These are phyloP conservation scores for Carassius auratus DNA, from an alignment of 2,113 vertebrate genomes.

Conservation along the genomic window DNA sequence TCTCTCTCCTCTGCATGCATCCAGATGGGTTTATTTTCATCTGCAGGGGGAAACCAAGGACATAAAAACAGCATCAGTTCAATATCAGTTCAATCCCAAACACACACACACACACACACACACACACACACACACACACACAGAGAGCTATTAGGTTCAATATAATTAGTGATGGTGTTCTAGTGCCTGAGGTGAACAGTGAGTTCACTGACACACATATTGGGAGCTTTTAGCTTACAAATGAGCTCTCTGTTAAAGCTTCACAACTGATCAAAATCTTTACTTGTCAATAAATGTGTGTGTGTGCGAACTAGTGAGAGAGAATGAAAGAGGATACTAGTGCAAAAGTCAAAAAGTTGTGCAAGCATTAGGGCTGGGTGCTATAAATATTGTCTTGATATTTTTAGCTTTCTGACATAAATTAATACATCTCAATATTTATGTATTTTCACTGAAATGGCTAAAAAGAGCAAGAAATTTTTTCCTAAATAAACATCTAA, in stretches of 20 bases:
- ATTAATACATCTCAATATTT: not conserved
- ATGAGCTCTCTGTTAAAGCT: not conserved
- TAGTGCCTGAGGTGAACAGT: not conserved
- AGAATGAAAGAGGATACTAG: not conserved
- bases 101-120: not conserved
- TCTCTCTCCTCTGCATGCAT: constrained; percentile 99
- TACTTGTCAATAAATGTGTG: not conserved
- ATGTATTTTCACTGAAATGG: no score
- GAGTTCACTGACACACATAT: not conserved
- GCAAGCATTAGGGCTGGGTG: not conserved
- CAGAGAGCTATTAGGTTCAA: not conserved
- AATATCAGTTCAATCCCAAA: not conserved
- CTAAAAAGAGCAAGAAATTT: no score
- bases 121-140: no score
- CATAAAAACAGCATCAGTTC: constrained; percentile 14
- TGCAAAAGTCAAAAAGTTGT: not conserved
- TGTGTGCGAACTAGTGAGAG: not conserved
- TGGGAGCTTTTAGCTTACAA: not conserved
- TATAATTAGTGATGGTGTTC: constrained; percentile 12
- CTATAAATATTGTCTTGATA: not conserved
- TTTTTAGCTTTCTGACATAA: not conserved
- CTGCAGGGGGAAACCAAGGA: constrained; percentile 68
- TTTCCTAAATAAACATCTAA: no score
- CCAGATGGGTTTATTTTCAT: constrained; percentile 98
- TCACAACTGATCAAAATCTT: constrained; percentile 2